Percentiles rank a stretch among this genome's conserved stretches.
Evolutionary conservation across 1,140 invertebrate genomes (phyloP).

Genomic region (Drosophila baimaii): DNA sequence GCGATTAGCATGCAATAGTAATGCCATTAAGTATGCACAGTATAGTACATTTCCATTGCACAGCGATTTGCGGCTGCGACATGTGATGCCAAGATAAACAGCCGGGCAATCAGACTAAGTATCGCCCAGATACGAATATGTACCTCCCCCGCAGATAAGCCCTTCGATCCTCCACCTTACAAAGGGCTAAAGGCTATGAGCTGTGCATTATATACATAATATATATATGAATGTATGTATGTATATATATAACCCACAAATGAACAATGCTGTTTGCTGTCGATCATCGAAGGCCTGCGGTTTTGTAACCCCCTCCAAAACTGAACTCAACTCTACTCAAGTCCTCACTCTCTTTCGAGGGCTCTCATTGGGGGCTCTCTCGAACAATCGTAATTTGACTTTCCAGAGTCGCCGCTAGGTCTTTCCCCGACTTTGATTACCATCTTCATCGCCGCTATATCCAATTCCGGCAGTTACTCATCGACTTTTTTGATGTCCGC

Average conservation of each 20-base stretch:
- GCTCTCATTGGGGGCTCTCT: slow-evolving; percentile 7
- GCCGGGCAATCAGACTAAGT: slow-evolving; percentile 57
- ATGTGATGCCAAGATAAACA: slow-evolving; percentile 55
- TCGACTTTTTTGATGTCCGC: slow-evolving; percentile 27
- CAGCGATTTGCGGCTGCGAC: slow-evolving; percentile 44
- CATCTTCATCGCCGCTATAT: slow-evolving; percentile 24
- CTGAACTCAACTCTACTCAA: slow-evolving; percentile 3
- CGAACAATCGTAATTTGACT: slow-evolving; percentile 22
- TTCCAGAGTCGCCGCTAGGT: slow-evolving; percentile 10
- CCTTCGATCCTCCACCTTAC: slow-evolving; percentile 3
- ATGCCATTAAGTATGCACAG: slow-evolving; percentile 41
- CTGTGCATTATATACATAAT: too few species aligned
- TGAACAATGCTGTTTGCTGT: slow-evolving; percentile 30
- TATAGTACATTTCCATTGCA: slow-evolving; percentile 30
- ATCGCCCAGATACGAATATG: slow-evolving; percentile 21
- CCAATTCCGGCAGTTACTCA: slow-evolving; percentile 31
- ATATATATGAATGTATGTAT: neutral
- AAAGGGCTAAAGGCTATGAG: slow-evolving; percentile 8
- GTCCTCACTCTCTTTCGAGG: slow-evolving; percentile 13
- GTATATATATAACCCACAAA: slow-evolving; percentile 9
- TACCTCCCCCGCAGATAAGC: slow-evolving; percentile 17
- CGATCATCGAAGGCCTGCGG: slow-evolving; percentile 20
- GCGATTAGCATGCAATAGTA: slow-evolving; percentile 53
- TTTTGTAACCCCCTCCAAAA: slow-evolving; percentile 35
- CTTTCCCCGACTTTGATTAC: slow-evolving; percentile 34